Percentiles rank a stretch among this genome's conserved stretches.
These are phyloP conservation scores for Heterochromis multidens DNA, from an alignment of 2,113 vertebrate species.

Conservation along the genomic window DNA sequence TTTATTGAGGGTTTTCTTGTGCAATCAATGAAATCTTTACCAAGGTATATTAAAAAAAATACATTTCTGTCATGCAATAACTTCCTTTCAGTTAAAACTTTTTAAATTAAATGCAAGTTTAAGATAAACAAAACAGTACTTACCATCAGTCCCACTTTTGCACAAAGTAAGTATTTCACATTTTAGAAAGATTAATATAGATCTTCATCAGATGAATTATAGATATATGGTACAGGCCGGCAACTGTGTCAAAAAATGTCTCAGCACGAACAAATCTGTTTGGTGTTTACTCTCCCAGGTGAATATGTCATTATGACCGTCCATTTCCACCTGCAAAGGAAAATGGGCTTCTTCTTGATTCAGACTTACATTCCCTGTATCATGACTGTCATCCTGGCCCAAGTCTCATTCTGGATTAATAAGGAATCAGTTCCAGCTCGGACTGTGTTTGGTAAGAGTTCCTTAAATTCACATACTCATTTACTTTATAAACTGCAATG, in stretches of 20 bases:
- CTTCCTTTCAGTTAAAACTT: not conserved
- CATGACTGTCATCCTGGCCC: constrained; percentile 96
- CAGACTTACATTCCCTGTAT: constrained; percentile 97
- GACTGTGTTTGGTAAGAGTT: constrained; percentile 90
- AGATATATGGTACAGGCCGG: no score
- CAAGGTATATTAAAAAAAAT: not conserved
- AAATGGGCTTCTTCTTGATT: constrained; percentile 99
- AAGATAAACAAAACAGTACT: not conserved
- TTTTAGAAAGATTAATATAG: no score
- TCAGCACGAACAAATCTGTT: not conserved
- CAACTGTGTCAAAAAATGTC: not conserved
- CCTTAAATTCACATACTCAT: not conserved
- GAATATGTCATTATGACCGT: constrained; percentile 98
- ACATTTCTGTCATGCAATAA: not conserved
- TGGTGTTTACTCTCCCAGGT: constrained; percentile 75
- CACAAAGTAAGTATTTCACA: no score
- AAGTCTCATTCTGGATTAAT: constrained; percentile 98
- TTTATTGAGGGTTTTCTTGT: not conserved
- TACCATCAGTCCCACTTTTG: not conserved
- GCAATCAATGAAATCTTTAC: not conserved
- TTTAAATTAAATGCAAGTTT: not conserved
- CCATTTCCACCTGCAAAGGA: constrained; percentile 95
- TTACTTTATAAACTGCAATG: not conserved
- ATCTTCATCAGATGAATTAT: not conserved
- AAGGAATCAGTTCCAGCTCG: constrained; percentile 96